A percentile compares a stretch with the other conserved stretches of the same genome.
These are phyloP conservation scores for Rhopilema esculentum DNA, from an alignment of 30 jellyfish, hydroid and myxozoan genomes.

Conservation along the genomic window DNA sequence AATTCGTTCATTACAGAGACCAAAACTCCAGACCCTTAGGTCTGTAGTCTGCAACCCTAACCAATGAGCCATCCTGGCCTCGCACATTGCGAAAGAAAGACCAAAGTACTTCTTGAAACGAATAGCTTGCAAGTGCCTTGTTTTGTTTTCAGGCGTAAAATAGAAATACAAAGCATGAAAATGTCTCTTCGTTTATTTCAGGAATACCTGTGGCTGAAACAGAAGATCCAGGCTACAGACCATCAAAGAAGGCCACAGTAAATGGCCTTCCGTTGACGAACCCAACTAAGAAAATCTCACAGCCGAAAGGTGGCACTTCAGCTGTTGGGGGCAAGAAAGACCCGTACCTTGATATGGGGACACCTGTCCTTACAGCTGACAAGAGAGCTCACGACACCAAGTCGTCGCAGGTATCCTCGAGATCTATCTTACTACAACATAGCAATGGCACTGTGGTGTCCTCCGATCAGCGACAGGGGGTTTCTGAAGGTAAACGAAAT, in stretches of 20 bases:
- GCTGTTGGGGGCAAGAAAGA: constrained; percentile 52
- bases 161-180: too few relatives aligned
- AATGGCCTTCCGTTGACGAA: constrained; percentile 42
- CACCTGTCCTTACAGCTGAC: constrained; percentile 62
- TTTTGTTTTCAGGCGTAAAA: too few relatives aligned
- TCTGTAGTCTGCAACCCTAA: too few relatives aligned
- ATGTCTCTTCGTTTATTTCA: neutral
- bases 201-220: constrained; percentile 72
- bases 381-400: constrained; percentile 40
- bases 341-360: constrained; percentile 95
- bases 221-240: constrained; percentile 44
- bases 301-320: constrained; percentile 23
- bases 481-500: neutral
- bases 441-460: constrained; percentile 59
- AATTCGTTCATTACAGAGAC: too few relatives aligned
- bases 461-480: constrained; percentile 22
- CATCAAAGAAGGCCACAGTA: constrained; percentile 53
- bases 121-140: too few relatives aligned
- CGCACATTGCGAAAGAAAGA: too few relatives aligned
- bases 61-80: too few relatives aligned
- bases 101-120: too few relatives aligned
- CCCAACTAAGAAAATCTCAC: constrained; percentile 12
- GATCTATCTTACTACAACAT: constrained; percentile 44
- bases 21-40: too few relatives aligned
- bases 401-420: constrained; percentile 21